Percentiles rank a stretch among this genome's conserved stretches.
phyloP scores from a whole-genome alignment of 2,113 vertebrate genomes.

The Zootoca vivipara region DNA sequence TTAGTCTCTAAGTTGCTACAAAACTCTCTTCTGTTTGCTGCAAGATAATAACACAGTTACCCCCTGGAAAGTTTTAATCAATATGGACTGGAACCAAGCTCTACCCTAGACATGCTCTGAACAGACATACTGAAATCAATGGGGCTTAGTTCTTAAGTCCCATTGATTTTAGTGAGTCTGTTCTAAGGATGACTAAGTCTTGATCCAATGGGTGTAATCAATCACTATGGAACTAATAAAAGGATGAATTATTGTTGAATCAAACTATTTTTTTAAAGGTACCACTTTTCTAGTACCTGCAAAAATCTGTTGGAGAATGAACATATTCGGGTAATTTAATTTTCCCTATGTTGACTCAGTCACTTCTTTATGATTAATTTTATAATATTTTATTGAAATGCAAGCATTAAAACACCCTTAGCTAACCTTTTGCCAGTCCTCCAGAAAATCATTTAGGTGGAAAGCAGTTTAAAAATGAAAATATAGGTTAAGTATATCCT shows the following conservation, averaged over 20 bases:
- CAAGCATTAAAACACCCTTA: not conserved
- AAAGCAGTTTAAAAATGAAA: not conserved
- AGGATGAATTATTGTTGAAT: conserved; percentile 18
- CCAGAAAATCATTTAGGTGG: not conserved
- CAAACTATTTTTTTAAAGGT: conserved; percentile 18
- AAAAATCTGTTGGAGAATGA: conserved; percentile 31
- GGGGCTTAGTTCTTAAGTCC: too few relatives aligned
- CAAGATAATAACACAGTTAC: not conserved
- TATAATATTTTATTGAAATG: not conserved
- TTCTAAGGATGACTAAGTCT: too few relatives aligned
- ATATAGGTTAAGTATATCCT: conserved; percentile 16
- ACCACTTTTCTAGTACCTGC: conserved; percentile 31
- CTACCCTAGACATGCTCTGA: too few relatives aligned
- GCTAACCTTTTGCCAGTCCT: not conserved
- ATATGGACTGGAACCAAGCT: not conserved
- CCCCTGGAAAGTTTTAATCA: not conserved
- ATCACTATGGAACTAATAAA: conserved; percentile 3
- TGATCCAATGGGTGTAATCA: not conserved
- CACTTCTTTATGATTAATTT: conserved; percentile 9
- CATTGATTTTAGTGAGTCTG: too few relatives aligned
- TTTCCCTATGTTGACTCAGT: not conserved
- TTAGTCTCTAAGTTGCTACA: not conserved
- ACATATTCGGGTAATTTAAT: conserved; percentile 10
- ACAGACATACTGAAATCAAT: too few relatives aligned
- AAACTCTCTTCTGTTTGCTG: not conserved